Base-by-base conservation (phyloP, 2,113 vertebrate genomes). In the Rutilus rutilus region DNA sequence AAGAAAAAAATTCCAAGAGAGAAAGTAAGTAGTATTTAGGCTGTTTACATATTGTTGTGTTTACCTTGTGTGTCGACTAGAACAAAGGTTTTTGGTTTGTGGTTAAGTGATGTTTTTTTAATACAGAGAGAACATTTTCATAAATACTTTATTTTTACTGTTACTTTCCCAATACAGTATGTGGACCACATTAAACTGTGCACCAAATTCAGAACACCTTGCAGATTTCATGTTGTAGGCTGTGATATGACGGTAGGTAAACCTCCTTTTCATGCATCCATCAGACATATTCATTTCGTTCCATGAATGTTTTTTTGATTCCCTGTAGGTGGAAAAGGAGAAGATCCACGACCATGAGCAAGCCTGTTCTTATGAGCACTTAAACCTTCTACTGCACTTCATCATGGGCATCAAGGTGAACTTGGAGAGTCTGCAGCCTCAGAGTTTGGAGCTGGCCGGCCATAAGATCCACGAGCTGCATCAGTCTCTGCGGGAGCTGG, bases 141-240 rank as follows among this genome's bases (percentile, higher is more conserved):
- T 25, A 33, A 15, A 25, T 71, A 5, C 6, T 84, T 74, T 81
- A 50, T 77, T 86, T 83, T 52, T 17, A 17, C 50, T 52, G 50
- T 52, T 50, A 12, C 83, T 71, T 64, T 5, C 88, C 82, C 59
- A 78, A 91, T 93, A 81, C 82, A 99, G 98, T 98, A 98, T 89
- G 96, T 96, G 93, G 97, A 98, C 89, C 98, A 99, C 11, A 93
- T 98, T 93, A 97, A 96, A 93, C 92, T 93, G 0, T 99, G 98
- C 85, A 95, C 95, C 93, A 96, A 96, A 91, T 97, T 96, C 87
- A 96, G 93, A 92, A 94, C 94, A 45, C 96, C 96, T 3, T 99
- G 98, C 93, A 96, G 96, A 88, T 99, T 99, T 89, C 94, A 95
- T 50, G 90, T 94, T 19, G 93, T 99, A 4, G 98, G 98, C 91